Base-by-base conservation (phyloP, 1,140 invertebrate genomes). In the Rhyacophila brunnea region DNA sequence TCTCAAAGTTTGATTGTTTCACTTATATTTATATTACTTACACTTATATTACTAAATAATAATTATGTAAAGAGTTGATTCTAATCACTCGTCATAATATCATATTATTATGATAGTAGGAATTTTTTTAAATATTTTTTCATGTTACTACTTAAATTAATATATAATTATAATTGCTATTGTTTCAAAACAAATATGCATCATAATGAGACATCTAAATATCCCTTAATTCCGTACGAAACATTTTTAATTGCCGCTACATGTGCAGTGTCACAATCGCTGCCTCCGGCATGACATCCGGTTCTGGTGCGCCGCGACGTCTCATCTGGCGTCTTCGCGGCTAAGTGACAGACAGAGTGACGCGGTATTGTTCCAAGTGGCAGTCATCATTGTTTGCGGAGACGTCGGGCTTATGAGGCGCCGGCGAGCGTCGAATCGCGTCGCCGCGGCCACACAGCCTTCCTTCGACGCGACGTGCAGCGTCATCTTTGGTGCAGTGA, bases 331-430 rank as follows among this genome's bases (percentile, higher is more conserved):
- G 57, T 52, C 57, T 59, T 55, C 50, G 32, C 34, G 14, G 43
- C 45, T 60, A 60, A 60, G 48, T 60, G 58, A 60, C 58, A 60
- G 49, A 35, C 44, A 15, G 58, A 60, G 51, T 38, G 58, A 60
- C 58, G 58, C 51, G 45, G 28, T 54, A 60, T 60, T 60, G 58
- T 60, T 60, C 45, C 58, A n/a, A 48, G 23, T 60, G 58, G 51
- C 46, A 55, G 51, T 42, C 57, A 52, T 59, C 57, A 54, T 59
- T 59, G 51, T 54, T n/a, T 40, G 50, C 32, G 42, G 28, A 28
- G n/a, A 42, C 19, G 23, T 1, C 32, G 51, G 17, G 49, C 57
- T 51, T 40, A 47, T 51, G 49, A 51, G 34, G 48, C 40, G 28
- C 48, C 28, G 19, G 28, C 32, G 48, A 18, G 15, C 17, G 28